Conservation (phyloP, 2,888 invertebrate genomes). For the Cryptocephalus moraei region DNA sequence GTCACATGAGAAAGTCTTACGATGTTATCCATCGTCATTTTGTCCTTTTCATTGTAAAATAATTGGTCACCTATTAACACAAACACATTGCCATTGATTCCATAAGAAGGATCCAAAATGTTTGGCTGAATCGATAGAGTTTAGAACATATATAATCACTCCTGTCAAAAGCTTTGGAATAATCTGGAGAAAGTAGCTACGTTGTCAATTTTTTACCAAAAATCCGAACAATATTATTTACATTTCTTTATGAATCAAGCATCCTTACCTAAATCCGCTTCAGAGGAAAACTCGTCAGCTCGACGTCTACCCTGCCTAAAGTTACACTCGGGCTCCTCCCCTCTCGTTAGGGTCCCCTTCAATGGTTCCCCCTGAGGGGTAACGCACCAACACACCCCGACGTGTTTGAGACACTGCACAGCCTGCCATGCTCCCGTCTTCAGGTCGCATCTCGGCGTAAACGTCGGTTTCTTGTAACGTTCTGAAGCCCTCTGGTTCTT, state of each 20-base stretch:
- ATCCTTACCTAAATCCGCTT: conserved; percentile 43
- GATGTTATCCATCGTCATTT: too few species aligned
- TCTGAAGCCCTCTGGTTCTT: conserved; percentile 65
- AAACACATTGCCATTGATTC: too few species aligned
- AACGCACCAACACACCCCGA: conserved; percentile 83
- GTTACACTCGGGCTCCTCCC: conserved; percentile 66
- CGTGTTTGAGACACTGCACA: conserved; percentile 66
- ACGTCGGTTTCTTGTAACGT: conserved; percentile 62
- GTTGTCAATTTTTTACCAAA: too few species aligned
- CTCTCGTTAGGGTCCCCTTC: conserved; percentile 71
- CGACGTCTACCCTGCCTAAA: conserved; percentile 64
- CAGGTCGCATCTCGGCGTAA: conserved; percentile 66
- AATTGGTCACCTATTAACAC: too few species aligned
- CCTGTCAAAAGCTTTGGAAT: too few species aligned
- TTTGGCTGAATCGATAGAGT: too few species aligned
- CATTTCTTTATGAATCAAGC: not conserved
- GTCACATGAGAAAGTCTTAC: too few species aligned
- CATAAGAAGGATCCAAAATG: too few species aligned
- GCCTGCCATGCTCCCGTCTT: conserved; percentile 69
- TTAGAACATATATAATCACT: too few species aligned
- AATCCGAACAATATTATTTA: too few species aligned
- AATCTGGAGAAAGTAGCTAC: too few species aligned
- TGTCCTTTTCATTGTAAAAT: too few species aligned
- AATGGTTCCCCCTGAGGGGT: conserved; percentile 70
- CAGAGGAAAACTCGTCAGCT: conserved; percentile 24